phyloP scores from a whole-genome alignment of 2,113 vertebrate genomes.

The Cephalopholis sonnerati region DNA sequence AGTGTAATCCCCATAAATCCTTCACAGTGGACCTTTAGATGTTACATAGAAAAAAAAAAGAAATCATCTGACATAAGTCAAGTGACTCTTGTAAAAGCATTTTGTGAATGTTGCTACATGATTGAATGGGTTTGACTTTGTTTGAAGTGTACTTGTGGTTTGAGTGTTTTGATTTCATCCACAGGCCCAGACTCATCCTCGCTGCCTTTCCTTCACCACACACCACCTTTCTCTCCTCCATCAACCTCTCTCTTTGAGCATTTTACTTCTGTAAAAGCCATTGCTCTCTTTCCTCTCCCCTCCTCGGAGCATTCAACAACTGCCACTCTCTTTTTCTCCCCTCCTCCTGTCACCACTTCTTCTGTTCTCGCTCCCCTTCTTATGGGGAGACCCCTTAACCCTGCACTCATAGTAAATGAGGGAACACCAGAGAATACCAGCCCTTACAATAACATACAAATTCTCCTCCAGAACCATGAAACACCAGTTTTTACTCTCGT shows the following conservation, averaged over 20 bases:
- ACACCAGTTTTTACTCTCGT: slow-evolving; percentile 41
- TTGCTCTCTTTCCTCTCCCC: slow-evolving; percentile 9
- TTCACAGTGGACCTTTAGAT: too few species aligned
- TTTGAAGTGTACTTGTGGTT: slow-evolving; percentile 18
- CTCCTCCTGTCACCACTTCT: not conserved
- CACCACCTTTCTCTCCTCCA: not conserved
- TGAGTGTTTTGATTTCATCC: slow-evolving; percentile 36
- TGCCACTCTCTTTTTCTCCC: slow-evolving; percentile 14
- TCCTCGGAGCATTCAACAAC: slow-evolving; percentile 12
- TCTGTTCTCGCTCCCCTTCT: slow-evolving; percentile 30
- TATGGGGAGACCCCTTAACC: slow-evolving; percentile 49
- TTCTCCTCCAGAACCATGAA: slow-evolving; percentile 54
- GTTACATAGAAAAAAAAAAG: too few species aligned
- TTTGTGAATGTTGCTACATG: slow-evolving; percentile 4
- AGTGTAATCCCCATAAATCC: too few species aligned
- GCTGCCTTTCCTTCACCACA: slow-evolving; percentile 1
- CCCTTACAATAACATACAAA: slow-evolving; percentile 62
- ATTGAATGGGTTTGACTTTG: slow-evolving; percentile 1
- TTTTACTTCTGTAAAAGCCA: slow-evolving; percentile 46
- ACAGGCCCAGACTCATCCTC: slow-evolving; percentile 50
- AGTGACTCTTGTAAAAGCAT: not conserved
- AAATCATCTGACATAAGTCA: not conserved
- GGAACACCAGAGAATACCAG: slow-evolving; percentile 17
- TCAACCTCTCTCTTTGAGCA: not conserved
- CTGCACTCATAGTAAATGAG: slow-evolving; percentile 32